These are phyloP conservation scores for Pinna nobilis DNA, from an alignment of 1,140 invertebrate genomes.

Conservation along the genomic window DNA sequence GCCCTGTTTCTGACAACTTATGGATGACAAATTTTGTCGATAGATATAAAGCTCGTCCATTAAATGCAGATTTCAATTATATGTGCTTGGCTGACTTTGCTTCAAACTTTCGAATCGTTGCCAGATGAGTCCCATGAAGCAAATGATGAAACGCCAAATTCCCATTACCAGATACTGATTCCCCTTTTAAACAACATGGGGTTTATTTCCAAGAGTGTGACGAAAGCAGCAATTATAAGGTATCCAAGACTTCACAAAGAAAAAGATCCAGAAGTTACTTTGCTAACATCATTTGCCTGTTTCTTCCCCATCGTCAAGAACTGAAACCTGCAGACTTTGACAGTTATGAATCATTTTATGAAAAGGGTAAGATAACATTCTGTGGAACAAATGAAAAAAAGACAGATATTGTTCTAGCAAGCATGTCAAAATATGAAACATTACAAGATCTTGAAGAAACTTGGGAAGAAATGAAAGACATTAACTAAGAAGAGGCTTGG, in stretches of 20 bases:
- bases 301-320: conserved; percentile 15
- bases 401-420: conserved; percentile 1
- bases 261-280: conserved; percentile 26
- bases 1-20: conserved; percentile 10
- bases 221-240: conserved; percentile 18
- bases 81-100: conserved; percentile 26
- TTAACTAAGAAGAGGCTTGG: conserved; percentile 18
- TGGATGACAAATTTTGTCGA: conserved; percentile 20
- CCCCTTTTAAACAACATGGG: conserved; percentile 38
- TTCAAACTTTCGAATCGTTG: conserved; percentile 13
- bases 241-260: conserved; percentile 23
- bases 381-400: too few species aligned
- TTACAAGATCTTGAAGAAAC: conserved; percentile 21
- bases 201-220: conserved; percentile 32
- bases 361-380: background rate
- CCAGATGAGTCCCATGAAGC: background rate
- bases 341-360: conserved; percentile 7
- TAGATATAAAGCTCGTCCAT: conserved; percentile 16
- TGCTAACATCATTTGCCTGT: conserved; percentile 17
- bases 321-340: background rate
- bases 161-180: conserved; percentile 4
- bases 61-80: background rate
- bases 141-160: conserved; percentile 17
- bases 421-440: conserved; percentile 9
- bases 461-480: conserved; percentile 18